Conservation (phyloP, 2,113 vertebrate genomes). For the Stegastes partitus region DNA sequence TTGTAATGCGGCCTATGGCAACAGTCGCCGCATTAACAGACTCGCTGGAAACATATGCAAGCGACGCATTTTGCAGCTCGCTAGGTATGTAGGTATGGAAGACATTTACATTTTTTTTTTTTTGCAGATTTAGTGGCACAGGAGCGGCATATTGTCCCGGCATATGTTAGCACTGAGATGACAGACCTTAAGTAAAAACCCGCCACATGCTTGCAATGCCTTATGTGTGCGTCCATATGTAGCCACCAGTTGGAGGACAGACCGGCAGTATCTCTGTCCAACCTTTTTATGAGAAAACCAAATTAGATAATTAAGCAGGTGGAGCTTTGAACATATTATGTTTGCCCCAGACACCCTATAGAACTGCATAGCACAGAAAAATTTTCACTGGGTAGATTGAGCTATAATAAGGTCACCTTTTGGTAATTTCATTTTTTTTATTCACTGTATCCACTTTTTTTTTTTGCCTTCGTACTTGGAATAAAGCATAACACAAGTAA, state of each 20-base stretch:
- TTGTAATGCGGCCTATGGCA: neutral
- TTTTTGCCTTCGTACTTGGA: neutral
- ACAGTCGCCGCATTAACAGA: slow-evolving; percentile 10
- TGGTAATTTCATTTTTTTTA: too few species aligned
- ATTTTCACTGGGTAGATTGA: too few species aligned
- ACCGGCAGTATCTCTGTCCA: slow-evolving; percentile 2
- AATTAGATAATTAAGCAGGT: slow-evolving; percentile 2
- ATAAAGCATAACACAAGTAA: neutral
- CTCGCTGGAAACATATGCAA: slow-evolving; percentile 29
- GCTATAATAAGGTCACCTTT: too few species aligned
- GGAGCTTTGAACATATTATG: neutral
- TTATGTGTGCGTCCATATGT: slow-evolving; percentile 50
- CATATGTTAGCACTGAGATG: slow-evolving; percentile 56
- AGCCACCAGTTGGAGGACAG: slow-evolving; percentile 49
- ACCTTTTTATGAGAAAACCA: slow-evolving; percentile 22
- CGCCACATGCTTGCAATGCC: slow-evolving; percentile 34
- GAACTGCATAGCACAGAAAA: too few species aligned
- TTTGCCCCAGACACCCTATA: too few species aligned
- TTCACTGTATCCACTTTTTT: neutral
- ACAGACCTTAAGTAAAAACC: slow-evolving; percentile 30
- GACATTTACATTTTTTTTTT: neutral
- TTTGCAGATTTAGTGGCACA: neutral
- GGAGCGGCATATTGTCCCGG: slow-evolving; percentile 50
- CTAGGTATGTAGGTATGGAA: neutral
- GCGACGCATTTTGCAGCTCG: slow-evolving; percentile 16